phyloP scores from a whole-genome alignment of 2,888 invertebrate genomes.

The Morpho achilles region DNA sequence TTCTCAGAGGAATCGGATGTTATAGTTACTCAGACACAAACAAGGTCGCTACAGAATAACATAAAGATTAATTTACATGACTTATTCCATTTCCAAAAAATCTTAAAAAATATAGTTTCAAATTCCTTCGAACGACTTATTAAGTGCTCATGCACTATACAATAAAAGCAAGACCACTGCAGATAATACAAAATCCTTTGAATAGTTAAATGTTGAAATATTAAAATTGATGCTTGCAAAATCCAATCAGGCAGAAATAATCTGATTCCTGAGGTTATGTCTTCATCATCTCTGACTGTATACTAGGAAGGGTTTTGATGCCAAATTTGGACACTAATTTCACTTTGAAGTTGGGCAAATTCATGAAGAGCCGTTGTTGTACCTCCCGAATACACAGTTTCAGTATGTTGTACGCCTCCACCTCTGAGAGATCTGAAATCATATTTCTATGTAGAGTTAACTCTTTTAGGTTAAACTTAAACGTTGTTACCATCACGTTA shows the following conservation, averaged over 20 bases:
- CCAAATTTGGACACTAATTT: constrained; percentile 90
- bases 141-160: neutral
- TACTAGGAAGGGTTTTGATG: constrained; percentile 83
- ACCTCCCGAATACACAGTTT: constrained; percentile 93
- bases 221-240: too few relatives aligned
- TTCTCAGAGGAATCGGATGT: too few relatives aligned
- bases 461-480: too few relatives aligned
- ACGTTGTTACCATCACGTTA: neutral
- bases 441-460: neutral
- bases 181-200: neutral
- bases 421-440: constrained; percentile 81
- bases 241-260: neutral
- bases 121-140: too few relatives aligned
- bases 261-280: neutral
- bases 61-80: too few relatives aligned
- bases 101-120: too few relatives aligned
- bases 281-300: constrained; percentile 53
- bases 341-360: constrained; percentile 93
- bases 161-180: neutral
- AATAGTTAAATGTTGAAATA: neutral
- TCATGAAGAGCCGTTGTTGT: constrained; percentile 91
- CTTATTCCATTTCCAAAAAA: too few relatives aligned
- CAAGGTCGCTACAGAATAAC: too few relatives aligned
- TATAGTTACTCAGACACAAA: too few relatives aligned
- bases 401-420: constrained; percentile 89